Percentiles rank a stretch among this genome's conserved stretches.
phyloP scores from a whole-genome alignment of 64 coral and sea anemone genomes.

The Trachythela sp. region DNA sequence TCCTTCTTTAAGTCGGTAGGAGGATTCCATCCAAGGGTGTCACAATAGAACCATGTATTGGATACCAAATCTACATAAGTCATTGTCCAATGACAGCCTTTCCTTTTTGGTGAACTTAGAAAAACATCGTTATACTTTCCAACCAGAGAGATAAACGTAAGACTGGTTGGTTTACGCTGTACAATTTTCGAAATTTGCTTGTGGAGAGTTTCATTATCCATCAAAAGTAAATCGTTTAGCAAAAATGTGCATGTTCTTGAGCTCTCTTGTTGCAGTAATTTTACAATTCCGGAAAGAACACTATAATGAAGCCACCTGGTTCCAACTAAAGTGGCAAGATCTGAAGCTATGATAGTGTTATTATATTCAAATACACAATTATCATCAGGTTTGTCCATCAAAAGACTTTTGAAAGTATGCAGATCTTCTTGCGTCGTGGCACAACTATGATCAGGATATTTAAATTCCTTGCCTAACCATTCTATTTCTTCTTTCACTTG shows the following conservation, averaged over 20 bases:
- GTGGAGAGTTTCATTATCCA: background rate
- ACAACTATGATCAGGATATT: background rate
- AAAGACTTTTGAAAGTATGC: background rate
- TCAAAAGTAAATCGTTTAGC: background rate
- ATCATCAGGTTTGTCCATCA: background rate
- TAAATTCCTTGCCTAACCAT: background rate
- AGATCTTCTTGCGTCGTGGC: background rate
- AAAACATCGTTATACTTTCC: background rate
- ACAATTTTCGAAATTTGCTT: background rate
- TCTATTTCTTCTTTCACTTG: too few species aligned
- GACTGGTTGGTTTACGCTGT: background rate
- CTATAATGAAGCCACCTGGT: background rate
- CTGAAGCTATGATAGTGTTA: background rate
- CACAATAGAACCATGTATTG: slow-evolving; percentile 64
- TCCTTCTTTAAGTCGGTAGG: slow-evolving; percentile 29
- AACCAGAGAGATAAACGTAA: background rate
- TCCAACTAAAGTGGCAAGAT: background rate
- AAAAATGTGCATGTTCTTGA: background rate
- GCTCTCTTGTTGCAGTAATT: background rate
- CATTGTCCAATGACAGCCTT: slow-evolving; percentile 11
- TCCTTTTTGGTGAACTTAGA: background rate
- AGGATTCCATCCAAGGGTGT: slow-evolving; percentile 46
- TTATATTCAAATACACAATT: background rate
- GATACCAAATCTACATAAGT: slow-evolving; percentile 28
- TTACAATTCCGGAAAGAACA: background rate